These are phyloP conservation scores for Urocyon cinereoargenteus DNA, from an alignment of 2,797 vertebrate genomes.

Conservation along the genomic window DNA sequence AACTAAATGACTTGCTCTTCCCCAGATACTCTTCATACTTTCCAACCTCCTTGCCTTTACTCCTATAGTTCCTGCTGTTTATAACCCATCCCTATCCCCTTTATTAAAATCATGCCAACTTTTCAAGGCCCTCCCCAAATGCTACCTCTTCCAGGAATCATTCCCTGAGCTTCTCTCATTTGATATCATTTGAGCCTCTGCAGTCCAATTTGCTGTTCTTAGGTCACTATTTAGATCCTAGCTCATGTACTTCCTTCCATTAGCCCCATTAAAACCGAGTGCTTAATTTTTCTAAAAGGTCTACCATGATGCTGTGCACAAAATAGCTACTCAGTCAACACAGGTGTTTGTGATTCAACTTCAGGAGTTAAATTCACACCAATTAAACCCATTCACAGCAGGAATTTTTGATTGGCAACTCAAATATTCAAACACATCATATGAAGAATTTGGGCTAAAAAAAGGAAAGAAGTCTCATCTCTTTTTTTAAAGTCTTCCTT, in stretches of 20 bases:
- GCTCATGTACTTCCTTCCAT: not conserved
- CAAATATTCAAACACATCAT: constrained; percentile 18
- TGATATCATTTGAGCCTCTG: not conserved
- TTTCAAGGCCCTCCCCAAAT: constrained; percentile 1
- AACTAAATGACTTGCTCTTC: not conserved
- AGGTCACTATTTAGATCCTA: not conserved
- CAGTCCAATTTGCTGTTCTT: not conserved
- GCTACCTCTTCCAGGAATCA: not conserved
- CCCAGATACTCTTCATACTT: not conserved
- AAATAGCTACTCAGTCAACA: constrained; percentile 13
- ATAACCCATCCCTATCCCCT: not conserved
- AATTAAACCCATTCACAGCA: constrained; percentile 6
- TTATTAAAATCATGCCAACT: not conserved
- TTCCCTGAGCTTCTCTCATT: not conserved
- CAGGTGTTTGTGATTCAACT: not conserved
- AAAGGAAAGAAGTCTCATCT: not conserved
- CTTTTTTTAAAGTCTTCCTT: not conserved
- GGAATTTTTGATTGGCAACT: not conserved
- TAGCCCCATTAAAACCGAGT: not conserved
- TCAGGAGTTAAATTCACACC: constrained; percentile 27
- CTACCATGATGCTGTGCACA: not conserved
- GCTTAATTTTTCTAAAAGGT: not conserved
- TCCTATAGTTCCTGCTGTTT: not conserved
- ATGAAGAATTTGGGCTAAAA: not conserved
- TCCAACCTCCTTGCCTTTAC: not conserved